Conservation (phyloP, 1,140 invertebrate genomes). For the Aphelenchoides besseyi region DNA sequence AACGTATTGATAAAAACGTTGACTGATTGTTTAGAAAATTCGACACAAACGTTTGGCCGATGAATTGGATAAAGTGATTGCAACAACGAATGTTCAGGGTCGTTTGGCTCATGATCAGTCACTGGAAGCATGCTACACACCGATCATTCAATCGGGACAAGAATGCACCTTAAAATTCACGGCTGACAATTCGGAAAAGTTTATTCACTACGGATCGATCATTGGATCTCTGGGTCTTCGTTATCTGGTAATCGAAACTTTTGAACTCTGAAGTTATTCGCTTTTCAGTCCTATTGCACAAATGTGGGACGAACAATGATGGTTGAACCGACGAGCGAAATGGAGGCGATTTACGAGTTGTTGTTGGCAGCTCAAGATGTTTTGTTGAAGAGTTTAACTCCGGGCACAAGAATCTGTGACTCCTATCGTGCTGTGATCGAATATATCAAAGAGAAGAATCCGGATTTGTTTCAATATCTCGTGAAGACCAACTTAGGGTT, state of each 20-base stretch:
- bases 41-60: slow-evolving; percentile 87
- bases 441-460: slow-evolving; percentile 81
- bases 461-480: slow-evolving; percentile 80
- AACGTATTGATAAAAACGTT: neutral
- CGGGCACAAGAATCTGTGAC: slow-evolving; percentile 79
- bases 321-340: slow-evolving; percentile 81
- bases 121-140: slow-evolving; percentile 94
- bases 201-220: slow-evolving; percentile 90
- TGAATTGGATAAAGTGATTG: slow-evolving; percentile 83
- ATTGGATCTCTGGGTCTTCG: slow-evolving; percentile 87
- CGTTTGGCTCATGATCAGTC: slow-evolving; percentile 82
- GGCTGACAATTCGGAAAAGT: slow-evolving; percentile 84
- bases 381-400: slow-evolving; percentile 77
- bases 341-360: slow-evolving; percentile 83
- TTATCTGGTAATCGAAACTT: slow-evolving; percentile 71
- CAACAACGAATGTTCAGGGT: slow-evolving; percentile 77
- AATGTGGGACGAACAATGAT: slow-evolving; percentile 95
- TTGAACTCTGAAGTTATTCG: neutral
- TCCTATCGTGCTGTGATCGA: slow-evolving; percentile 81
- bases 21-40: slow-evolving; percentile 71
- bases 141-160: slow-evolving; percentile 96
- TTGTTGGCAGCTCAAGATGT: slow-evolving; percentile 85
- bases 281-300: slow-evolving; percentile 80
- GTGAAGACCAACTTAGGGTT: slow-evolving; percentile 83
- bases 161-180: slow-evolving; percentile 96